Evolutionary conservation across 64 coral and sea anemone species (phyloP).

Genomic region (Orbicella faveolata): DNA sequence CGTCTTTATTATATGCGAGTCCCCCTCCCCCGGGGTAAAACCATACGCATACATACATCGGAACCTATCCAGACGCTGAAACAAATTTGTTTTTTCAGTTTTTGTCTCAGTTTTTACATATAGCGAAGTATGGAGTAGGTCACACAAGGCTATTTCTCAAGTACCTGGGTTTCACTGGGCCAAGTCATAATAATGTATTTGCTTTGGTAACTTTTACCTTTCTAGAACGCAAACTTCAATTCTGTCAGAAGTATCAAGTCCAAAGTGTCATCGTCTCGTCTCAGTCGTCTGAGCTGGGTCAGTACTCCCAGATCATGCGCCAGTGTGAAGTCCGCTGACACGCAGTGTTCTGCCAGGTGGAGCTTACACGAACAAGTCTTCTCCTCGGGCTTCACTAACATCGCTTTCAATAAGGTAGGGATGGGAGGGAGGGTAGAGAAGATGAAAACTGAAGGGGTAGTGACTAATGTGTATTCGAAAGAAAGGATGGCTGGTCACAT

Average conservation of each 20-base stretch:
- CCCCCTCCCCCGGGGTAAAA: too few relatives aligned
- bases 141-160: too few relatives aligned
- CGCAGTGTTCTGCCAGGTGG: slow-evolving; percentile 67
- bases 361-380: slow-evolving; percentile 83
- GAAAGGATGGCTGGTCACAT: background rate
- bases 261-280: slow-evolving; percentile 3
- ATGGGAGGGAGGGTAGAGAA: background rate
- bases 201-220: background rate
- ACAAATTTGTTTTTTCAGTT: too few relatives aligned
- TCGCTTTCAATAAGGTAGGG: slow-evolving; percentile 75
- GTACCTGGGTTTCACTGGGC: too few relatives aligned
- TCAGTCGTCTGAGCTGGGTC: slow-evolving; percentile 1
- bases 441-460: background rate
- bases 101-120: too few relatives aligned
- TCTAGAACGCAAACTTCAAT: background rate
- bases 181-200: background rate
- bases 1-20: too few relatives aligned
- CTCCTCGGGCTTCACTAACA: slow-evolving; percentile 66
- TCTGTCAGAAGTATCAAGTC: background rate
- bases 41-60: too few relatives aligned
- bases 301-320: slow-evolving; percentile 17
- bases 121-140: too few relatives aligned
- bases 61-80: too few relatives aligned
- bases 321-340: slow-evolving; percentile 51
- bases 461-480: too few relatives aligned